Evolutionary conservation across 2,888 invertebrate species (phyloP).

Genomic region (Lacanobia wlatinum): DNA sequence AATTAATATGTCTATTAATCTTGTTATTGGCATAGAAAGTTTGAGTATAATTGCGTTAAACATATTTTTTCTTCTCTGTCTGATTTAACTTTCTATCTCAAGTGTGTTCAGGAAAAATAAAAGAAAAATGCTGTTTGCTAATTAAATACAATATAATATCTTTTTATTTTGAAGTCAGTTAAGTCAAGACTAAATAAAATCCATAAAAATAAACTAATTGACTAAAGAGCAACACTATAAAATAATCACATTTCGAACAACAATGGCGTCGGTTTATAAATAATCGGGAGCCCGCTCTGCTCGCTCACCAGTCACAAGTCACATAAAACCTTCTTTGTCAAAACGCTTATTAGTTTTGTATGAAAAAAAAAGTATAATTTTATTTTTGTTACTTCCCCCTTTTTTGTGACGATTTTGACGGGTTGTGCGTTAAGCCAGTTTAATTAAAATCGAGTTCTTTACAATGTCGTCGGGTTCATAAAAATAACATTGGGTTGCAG

Average conservation of each 20-base stretch:
- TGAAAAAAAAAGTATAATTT: constrained; percentile 66
- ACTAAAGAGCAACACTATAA: constrained; percentile 76
- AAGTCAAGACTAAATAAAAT: neutral
- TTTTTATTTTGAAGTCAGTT: constrained; percentile 12
- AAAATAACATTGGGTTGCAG: constrained; percentile 81
- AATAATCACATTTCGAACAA: constrained; percentile 86
- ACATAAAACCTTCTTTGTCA: constrained; percentile 85
- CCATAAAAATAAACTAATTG: constrained; percentile 58
- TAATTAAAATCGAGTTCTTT: constrained; percentile 86
- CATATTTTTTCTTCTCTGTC: constrained; percentile 47
- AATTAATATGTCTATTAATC: constrained; percentile 59
- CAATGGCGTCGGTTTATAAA: constrained; percentile 87
- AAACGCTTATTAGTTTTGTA: constrained; percentile 75
- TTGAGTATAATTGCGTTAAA: constrained; percentile 29
- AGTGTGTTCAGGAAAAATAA: neutral
- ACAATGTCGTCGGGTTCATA: constrained; percentile 81
- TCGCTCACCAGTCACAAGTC: constrained; percentile 74
- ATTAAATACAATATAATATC: constrained; percentile 13
- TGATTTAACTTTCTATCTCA: constrained; percentile 41
- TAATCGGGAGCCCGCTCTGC: constrained; percentile 82
- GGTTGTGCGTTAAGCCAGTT: constrained; percentile 81
- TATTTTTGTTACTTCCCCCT: constrained; percentile 68
- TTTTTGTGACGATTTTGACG: constrained; percentile 65
- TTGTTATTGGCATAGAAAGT: constrained; percentile 58
- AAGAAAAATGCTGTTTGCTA: constrained; percentile 7